Conservation (phyloP, 2,797 vertebrate genomes). For the Stomatorhinus walkeri region DNA sequence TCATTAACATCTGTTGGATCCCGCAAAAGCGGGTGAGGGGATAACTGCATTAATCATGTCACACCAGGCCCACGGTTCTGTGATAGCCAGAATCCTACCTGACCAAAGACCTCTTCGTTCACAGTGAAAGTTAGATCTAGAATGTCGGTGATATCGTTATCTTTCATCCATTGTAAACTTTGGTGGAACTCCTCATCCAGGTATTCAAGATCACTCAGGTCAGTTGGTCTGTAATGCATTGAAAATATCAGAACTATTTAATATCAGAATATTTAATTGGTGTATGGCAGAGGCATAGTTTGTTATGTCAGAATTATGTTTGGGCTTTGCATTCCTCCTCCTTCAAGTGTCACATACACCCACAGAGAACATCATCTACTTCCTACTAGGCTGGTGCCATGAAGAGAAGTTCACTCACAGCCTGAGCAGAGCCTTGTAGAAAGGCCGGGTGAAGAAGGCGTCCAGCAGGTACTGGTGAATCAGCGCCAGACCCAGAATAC, state of each 20-base stretch:
- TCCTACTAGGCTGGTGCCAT: background rate
- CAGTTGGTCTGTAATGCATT: constrained; percentile 68
- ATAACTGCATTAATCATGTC: background rate
- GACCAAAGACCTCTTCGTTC: constrained; percentile 96
- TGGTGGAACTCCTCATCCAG: constrained; percentile 97
- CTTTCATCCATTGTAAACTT: constrained; percentile 98
- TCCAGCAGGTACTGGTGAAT: constrained; percentile 96
- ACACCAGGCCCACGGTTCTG: background rate
- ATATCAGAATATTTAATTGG: background rate
- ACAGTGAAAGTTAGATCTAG: constrained; percentile 95
- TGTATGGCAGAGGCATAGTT: background rate
- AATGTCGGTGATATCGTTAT: constrained; percentile 94
- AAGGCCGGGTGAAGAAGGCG: constrained; percentile 75
- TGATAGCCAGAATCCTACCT: constrained; percentile 56
- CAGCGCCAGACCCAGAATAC: constrained; percentile 89
- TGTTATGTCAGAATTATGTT: background rate
- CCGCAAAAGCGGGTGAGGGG: background rate
- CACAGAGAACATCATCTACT: background rate
- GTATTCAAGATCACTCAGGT: constrained; percentile 92
- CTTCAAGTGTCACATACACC: background rate
- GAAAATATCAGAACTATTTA: background rate
- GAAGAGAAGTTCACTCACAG: constrained; percentile 66
- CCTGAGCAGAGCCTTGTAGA: constrained; percentile 91
- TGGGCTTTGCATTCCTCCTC: background rate
- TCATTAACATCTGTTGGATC: background rate